These are phyloP conservation scores for Lissocephala sabroskyi DNA, from an alignment of 2,888 invertebrate species.

Conservation along the genomic window DNA sequence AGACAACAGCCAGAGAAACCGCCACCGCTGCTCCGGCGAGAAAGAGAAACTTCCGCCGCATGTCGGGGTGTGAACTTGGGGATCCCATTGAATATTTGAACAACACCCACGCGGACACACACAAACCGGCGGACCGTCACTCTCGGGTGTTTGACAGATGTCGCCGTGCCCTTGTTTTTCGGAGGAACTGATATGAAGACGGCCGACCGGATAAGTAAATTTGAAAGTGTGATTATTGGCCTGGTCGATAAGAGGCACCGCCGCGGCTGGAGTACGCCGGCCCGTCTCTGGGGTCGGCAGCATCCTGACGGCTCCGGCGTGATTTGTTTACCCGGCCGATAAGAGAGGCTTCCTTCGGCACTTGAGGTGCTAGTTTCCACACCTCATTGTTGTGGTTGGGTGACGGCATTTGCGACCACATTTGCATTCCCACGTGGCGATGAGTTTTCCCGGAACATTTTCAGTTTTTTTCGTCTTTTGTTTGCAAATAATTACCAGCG, in stretches of 20 bases:
- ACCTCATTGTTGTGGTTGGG: slow-evolving; percentile 34
- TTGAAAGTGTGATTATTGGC: slow-evolving; percentile 46
- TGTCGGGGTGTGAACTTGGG: slow-evolving; percentile 14
- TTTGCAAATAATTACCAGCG: slow-evolving; percentile 56
- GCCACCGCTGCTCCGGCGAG: slow-evolving; percentile 15
- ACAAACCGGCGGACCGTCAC: slow-evolving; percentile 12
- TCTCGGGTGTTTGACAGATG: slow-evolving; percentile 9
- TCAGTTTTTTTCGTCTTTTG: slow-evolving; percentile 2
- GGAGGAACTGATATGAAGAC: slow-evolving; percentile 9
- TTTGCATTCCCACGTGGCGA: slow-evolving; percentile 2
- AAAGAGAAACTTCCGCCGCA: slow-evolving; percentile 39
- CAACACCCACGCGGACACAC: slow-evolving; percentile 44
- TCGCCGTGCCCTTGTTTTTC: slow-evolving; percentile 27
- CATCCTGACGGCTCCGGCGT: slow-evolving; percentile 16
- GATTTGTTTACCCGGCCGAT: slow-evolving; percentile 33
- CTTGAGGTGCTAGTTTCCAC: slow-evolving; percentile 57
- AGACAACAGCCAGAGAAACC: too few species aligned
- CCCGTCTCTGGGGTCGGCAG: slow-evolving; percentile 6
- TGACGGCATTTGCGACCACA: slow-evolving; percentile 6
- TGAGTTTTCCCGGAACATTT: too few species aligned
- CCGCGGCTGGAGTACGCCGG: slow-evolving; percentile 7
- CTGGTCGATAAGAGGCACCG: background rate
- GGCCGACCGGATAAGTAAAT: too few species aligned
- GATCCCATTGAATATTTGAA: slow-evolving; percentile 52
- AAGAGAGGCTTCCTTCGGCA: slow-evolving; percentile 16